Percentiles rank a stretch among this genome's conserved stretches.
phyloP scores from a whole-genome alignment of 1,140 invertebrate genomes.

The Penaeus indicus region DNA sequence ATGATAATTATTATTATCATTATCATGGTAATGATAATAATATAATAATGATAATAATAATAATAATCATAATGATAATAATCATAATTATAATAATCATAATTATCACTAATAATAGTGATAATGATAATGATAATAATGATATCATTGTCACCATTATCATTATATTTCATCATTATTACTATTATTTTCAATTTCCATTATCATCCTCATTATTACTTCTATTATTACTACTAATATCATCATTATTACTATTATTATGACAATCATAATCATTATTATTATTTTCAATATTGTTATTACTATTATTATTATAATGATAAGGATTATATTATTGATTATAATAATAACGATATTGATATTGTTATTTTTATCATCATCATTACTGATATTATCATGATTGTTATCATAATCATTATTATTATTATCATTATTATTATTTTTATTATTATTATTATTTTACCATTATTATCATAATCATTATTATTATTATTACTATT shows the following conservation, averaged over 20 bases:
- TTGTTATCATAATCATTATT: conserved; percentile 8
- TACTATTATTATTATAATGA: conserved; percentile 8
- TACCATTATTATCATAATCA: too few relatives aligned
- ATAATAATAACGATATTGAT: not conserved
- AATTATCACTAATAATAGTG: not conserved
- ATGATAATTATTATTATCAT: not conserved
- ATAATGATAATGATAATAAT: not conserved
- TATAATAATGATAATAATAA: conserved; percentile 13
- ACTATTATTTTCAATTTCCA: conserved; percentile 1
- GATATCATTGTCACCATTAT: conserved; percentile 7
- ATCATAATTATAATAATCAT: too few relatives aligned
- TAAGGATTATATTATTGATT: not conserved
- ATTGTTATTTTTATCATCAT: conserved; percentile 7
- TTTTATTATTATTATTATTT: conserved; percentile 5
- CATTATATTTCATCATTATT: conserved; percentile 14
- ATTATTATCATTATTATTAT: conserved; percentile 14
- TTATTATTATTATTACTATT: conserved; percentile 14
- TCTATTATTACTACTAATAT: conserved; percentile 3
- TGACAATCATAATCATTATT: not conserved
- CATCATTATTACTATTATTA: conserved; percentile 14
- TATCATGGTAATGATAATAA: conserved; percentile 2
- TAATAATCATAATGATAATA: too few relatives aligned
- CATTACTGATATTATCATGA: conserved; percentile 2
- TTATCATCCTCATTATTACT: conserved; percentile 8
- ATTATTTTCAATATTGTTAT: too few relatives aligned